Base-by-base conservation (phyloP, 2,797 vertebrate genomes). In the Brachyrhaphis roseni region DNA sequence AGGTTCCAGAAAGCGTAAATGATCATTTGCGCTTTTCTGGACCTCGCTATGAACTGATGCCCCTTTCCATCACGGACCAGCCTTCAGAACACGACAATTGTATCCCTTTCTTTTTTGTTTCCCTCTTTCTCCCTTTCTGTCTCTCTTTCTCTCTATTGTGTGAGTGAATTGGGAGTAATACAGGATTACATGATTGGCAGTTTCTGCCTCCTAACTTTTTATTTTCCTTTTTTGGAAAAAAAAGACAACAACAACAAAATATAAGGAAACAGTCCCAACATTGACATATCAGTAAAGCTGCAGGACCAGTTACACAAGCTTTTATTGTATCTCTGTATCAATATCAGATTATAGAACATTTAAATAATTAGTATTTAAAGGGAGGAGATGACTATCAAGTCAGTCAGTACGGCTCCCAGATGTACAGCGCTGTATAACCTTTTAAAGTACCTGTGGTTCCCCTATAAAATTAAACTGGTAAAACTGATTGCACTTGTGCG, bases 361-460 rank as follows among this genome's bases (percentile, higher is more conserved):
- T 91, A 94, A 93, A 94, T 90, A 80, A 94, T 96, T 96, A 95
- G 95, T 95, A 95, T 97, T 97, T 97, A 96, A 97, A 91, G 96
- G 96, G 96, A 93, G 91, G 94, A 94, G 95, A 94, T 88, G 97
- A 95, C 93, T 96, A 93, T 96, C 90, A 94, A 94, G 96, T 97
- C 96, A 95, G 95, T 96, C 88, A 95, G 95, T 95, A 93, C 93
- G 93, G 88, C 90, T 95, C 88, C 91, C 90, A 70, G 57, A 92
- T 95, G 94, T 94, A 94, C 94, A 93, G 92, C 90, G 84, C 93
- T 94, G 90, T 95, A 93, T 95, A 94, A 93, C 94, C 93, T 90
- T 94, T 95, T 94, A 94, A 94, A 95, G 91, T 94, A 91, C 93
- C 85, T 91, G 94, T 95, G 90, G 92, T 93, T 93, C 92, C 91